These are phyloP conservation scores for Todus mexicanus DNA, from an alignment of 2,797 vertebrate genomes.

Conservation along the genomic window DNA sequence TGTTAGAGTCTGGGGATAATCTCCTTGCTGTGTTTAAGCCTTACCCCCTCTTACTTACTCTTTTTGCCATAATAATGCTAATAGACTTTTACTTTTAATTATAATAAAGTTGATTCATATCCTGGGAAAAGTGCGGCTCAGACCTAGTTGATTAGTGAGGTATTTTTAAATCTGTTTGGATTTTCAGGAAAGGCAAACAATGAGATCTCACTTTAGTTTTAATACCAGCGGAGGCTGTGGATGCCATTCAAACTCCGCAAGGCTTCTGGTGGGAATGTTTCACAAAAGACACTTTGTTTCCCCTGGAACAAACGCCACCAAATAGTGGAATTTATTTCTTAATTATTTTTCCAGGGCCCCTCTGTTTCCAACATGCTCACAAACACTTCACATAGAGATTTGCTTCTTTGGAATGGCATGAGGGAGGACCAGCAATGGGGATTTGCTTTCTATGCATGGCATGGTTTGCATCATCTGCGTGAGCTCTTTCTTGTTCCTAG, in stretches of 20 bases:
- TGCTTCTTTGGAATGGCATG: constrained; percentile 35
- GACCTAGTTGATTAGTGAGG: background rate
- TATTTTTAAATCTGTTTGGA: background rate
- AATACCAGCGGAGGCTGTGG: background rate
- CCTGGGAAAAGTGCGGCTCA: background rate
- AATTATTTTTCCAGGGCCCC: constrained; percentile 37
- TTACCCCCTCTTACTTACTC: background rate
- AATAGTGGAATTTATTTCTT: constrained; percentile 57
- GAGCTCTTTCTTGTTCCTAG: constrained; percentile 37
- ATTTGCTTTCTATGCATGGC: constrained; percentile 54
- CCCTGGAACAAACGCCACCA: constrained; percentile 59
- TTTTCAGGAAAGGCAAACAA: constrained; percentile 23
- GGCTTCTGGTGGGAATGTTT: constrained; percentile 36
- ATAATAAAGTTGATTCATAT: background rate
- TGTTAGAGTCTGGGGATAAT: background rate
- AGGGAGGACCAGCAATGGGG: constrained; percentile 8
- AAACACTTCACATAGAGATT: constrained; percentile 33
- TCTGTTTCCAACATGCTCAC: constrained; percentile 23
- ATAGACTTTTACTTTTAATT: background rate
- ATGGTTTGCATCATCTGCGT: constrained; percentile 14
- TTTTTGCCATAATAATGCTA: background rate
- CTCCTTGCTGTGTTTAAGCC: background rate
- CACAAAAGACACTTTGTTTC: constrained; percentile 71
- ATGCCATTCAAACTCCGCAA: constrained; percentile 38
- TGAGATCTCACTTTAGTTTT: constrained; percentile 28